Evolutionary conservation across 2,113 vertebrate species (phyloP).

Genomic region (Polypterus bichir): DNA sequence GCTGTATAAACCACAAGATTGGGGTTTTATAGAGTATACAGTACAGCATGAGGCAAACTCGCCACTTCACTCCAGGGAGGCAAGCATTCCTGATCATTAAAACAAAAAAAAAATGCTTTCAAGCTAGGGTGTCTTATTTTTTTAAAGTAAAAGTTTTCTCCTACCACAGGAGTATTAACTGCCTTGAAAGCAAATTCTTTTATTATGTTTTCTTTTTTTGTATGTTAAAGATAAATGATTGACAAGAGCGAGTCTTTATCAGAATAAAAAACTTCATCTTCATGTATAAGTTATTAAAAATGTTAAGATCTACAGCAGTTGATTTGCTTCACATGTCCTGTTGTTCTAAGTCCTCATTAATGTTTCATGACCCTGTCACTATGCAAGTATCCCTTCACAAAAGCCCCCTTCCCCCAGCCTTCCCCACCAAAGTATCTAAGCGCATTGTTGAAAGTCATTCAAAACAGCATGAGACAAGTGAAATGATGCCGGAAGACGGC

Average conservation of each 20-base stretch:
- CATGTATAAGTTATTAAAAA: conserved; percentile 26
- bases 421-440: conserved; percentile 16
- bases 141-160: no score
- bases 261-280: conserved; percentile 13
- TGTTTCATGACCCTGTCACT: conserved; percentile 34
- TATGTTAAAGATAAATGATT: background rate
- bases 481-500: background rate
- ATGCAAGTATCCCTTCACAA: background rate
- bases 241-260: conserved; percentile 2
- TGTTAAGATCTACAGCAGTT: conserved; percentile 20
- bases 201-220: no score
- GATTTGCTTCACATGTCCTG: conserved; percentile 31
- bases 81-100: no score
- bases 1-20: no score
- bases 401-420: conserved; percentile 9
- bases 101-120: no score
- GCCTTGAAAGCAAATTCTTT: no score
- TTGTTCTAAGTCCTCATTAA: conserved; percentile 34
- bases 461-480: conserved; percentile 10
- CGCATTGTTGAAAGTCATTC: conserved; percentile 27
- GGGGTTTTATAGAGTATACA: no score
- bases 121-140: no score
- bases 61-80: no score
- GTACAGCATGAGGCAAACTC: no score
- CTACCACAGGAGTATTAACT: no score